Evolutionary conservation across 1,140 invertebrate genomes (phyloP).

Genomic region (Tetramorium parvispinum): DNA sequence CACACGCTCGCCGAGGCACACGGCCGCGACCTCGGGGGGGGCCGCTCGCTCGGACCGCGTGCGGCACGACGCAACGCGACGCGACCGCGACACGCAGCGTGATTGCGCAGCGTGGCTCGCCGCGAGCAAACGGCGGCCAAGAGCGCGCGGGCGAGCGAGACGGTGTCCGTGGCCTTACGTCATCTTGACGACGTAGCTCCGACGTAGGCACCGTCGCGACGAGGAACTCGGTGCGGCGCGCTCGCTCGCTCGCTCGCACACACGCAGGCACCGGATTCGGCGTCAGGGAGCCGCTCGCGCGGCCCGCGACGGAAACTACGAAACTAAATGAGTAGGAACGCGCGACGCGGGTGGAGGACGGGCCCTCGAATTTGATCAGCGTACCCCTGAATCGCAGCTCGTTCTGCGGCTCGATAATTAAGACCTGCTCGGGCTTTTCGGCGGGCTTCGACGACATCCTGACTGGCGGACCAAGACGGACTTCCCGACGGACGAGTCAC

Average conservation of each 20-base stretch:
- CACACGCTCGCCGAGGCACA: slow-evolving; percentile 1
- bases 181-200: slow-evolving; percentile 74
- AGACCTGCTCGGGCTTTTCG: slow-evolving; percentile 88
- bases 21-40: not conserved
- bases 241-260: not conserved
- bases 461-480: slow-evolving; percentile 54
- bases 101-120: not conserved
- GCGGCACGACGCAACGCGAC: not conserved
- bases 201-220: slow-evolving; percentile 37
- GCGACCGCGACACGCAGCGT: not conserved
- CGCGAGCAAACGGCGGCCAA: not conserved
- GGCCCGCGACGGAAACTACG: not conserved
- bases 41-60: not conserved
- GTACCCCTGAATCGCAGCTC: slow-evolving; percentile 91
- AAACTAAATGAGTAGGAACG: not conserved
- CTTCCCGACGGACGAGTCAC: slow-evolving; percentile 44
- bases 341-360: slow-evolving; percentile 28
- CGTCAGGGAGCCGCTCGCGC: not conserved
- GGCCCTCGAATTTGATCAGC: slow-evolving; percentile 28
- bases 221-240: not conserved
- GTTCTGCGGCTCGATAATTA: slow-evolving; percentile 90
- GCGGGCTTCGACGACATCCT: slow-evolving; percentile 77
- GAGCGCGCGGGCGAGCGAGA: not conserved
- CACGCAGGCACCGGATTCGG: no score
- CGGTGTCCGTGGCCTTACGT: slow-evolving; percentile 67